phyloP scores from a whole-genome alignment of 2,797 vertebrate species.

The Macropodus opercularis region DNA sequence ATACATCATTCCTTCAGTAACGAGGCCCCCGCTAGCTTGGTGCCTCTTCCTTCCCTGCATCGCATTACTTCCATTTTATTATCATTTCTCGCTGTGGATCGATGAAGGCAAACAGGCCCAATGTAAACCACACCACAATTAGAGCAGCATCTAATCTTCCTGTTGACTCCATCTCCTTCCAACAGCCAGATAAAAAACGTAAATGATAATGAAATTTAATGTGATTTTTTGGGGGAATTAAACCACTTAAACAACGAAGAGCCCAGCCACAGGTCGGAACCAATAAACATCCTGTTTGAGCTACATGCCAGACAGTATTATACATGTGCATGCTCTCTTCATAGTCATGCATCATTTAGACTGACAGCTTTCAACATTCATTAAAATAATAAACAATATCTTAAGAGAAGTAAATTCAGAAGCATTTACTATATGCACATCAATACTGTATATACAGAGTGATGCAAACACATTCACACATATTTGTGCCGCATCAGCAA shows the following conservation, averaged over 20 bases:
- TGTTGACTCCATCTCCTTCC: conserved; percentile 75
- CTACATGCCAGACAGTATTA: conserved; percentile 57
- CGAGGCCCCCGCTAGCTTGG: conserved; percentile 72
- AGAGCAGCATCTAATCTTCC: conserved; percentile 82
- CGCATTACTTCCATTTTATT: conserved; percentile 86
- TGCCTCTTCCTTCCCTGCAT: conserved; percentile 74
- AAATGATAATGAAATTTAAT: conserved; percentile 79
- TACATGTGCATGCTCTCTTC: conserved; percentile 33
- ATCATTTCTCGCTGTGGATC: conserved; percentile 84
- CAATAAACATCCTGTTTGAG: conserved; percentile 40
- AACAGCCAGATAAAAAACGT: conserved; percentile 64
- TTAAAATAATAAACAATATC: neutral
- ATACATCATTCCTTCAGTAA: conserved; percentile 95
- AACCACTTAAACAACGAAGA: conserved; percentile 73
- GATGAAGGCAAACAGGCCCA: conserved; percentile 84
- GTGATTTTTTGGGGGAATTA: conserved; percentile 73
- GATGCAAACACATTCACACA: neutral
- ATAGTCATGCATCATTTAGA: conserved; percentile 25
- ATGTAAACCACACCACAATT: conserved; percentile 90
- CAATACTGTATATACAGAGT: neutral
- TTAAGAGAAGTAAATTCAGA: neutral
- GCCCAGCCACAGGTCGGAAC: conserved; percentile 41
- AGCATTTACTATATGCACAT: too few species aligned
- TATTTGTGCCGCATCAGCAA: conserved; percentile 14
- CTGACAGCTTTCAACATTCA: conserved; percentile 20